Evolutionary conservation across 2,888 invertebrate species (phyloP), one percentile per base, ranked within the genome.

Genomic region (Cataglyphis livida): DNA sequence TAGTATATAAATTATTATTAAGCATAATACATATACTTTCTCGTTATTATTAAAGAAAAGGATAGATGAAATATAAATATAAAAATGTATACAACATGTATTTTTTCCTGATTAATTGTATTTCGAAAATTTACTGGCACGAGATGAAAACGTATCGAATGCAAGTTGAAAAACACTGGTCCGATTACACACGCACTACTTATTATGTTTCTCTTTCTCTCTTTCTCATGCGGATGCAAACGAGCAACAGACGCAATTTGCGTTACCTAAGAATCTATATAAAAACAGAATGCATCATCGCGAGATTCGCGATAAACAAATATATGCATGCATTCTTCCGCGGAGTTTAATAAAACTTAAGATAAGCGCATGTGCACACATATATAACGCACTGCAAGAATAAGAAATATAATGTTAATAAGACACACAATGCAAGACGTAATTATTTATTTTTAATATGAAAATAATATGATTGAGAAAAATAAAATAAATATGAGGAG

Each of bases 201-300:
- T 75, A 18, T 75, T 74, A 74, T 7, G 10, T 75, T 21, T 65
- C 21, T 57, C 61, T 15, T 9, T 73, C 32, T 57, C 15, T 61
- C 12, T 32, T 12, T 25, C 32, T 70, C 12, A 38, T 6, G 51
- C 79, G 81, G 71, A 87, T 79, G 85, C 62, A 79, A 83, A 54
- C 66, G 81, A 71, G 85, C 73, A 73, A 65, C 86, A 81, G 76
- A 84, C 88, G 88, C 90, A 90, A 92, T 92, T 90, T 89, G 88
- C 85, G 90, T 92, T 92, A 91, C 89, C 92, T 92, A 91, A 92
- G 91, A 91, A 92, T 92, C 89, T 90, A 90, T 90, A 89, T 85
- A 90, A 70, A 78, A 78, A 83, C 75, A 68, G 44, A 74, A 73
- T 83, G 59, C 81, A 82, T 82, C 81, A 76, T 66, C 57, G 84